phyloP scores from a whole-genome alignment of 2,113 vertebrate genomes.

The Zosterops hypoxanthus region DNA sequence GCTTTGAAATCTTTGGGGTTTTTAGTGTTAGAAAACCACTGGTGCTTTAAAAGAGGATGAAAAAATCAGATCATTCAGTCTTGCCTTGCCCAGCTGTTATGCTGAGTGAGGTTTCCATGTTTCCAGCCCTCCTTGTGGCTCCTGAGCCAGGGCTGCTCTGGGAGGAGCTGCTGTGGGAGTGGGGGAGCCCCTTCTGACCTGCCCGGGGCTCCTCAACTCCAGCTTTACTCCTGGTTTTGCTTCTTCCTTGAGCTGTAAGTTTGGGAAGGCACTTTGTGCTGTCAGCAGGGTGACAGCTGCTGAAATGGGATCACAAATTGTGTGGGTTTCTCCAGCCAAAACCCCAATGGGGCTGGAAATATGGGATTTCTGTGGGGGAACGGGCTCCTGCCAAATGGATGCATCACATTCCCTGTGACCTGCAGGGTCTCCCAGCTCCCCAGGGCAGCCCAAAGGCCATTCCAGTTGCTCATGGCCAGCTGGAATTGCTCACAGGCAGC shows the following conservation, averaged over 20 bases:
- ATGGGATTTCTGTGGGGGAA: not conserved
- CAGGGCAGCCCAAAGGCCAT: not conserved
- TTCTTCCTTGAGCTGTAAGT: not conserved
- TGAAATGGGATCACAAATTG: not conserved
- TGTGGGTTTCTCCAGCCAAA: not conserved
- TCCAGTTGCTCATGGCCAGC: not conserved
- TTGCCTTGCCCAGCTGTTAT: not conserved
- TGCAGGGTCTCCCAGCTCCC: not conserved
- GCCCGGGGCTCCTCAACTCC: accelerated
- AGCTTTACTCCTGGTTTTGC: not conserved
- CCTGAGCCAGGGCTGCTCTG: not conserved
- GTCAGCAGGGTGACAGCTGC: not conserved
- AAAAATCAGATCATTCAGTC: not conserved
- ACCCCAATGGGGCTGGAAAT: not conserved
- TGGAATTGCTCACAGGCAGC: not conserved
- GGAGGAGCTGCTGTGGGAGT: not conserved
- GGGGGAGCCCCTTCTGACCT: not conserved
- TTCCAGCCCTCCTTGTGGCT: not conserved
- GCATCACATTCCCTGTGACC: not conserved
- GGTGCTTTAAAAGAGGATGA: not conserved
- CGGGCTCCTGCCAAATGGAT: not conserved
- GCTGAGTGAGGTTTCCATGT: not conserved
- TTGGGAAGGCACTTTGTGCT: not conserved
- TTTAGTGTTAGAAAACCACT: not conserved
- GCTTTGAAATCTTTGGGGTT: not conserved